These are phyloP conservation scores for Cryptomyrus ogoouensis DNA, from an alignment of 2,113 vertebrate genomes.

Conservation along the genomic window DNA sequence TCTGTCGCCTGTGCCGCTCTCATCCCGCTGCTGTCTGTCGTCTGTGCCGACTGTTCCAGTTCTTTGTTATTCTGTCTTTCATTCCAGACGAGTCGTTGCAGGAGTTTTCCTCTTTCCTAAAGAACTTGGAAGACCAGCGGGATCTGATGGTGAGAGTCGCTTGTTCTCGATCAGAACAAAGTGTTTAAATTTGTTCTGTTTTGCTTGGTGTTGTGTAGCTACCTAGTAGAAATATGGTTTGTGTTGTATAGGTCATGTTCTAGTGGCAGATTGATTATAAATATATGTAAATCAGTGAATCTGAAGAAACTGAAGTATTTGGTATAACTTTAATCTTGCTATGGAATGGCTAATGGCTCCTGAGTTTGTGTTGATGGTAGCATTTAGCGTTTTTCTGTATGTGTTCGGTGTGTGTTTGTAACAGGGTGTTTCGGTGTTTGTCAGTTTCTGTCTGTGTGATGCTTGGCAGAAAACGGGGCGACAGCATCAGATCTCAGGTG, in stretches of 20 bases:
- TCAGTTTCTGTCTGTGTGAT: too few relatives aligned
- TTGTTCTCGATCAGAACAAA: not conserved
- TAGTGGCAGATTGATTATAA: not conserved
- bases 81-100: constrained; percentile 71
- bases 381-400: not conserved
- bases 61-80: not conserved
- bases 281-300: not conserved
- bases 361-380: not conserved
- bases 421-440: not conserved
- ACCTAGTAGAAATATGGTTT: not conserved
- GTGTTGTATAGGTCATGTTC: not conserved
- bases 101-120: constrained; percentile 72
- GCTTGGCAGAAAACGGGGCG: not conserved
- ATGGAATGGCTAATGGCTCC: not conserved
- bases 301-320: not conserved
- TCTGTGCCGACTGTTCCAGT: not conserved
- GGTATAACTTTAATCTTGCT: not conserved
- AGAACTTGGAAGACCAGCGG: constrained; percentile 73
- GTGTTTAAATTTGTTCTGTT: not conserved
- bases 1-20: not conserved
- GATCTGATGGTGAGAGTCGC: constrained; percentile 69
- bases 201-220: not conserved
- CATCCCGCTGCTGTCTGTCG: not conserved
- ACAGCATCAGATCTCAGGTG: not conserved
- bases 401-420: not conserved